A percentile compares a stretch with the other conserved stretches of the same genome.
Evolutionary conservation across 30 jellyfish, hydroid and myxozoan genomes (phyloP).

Genomic region (Cassiopea xamachana): DNA sequence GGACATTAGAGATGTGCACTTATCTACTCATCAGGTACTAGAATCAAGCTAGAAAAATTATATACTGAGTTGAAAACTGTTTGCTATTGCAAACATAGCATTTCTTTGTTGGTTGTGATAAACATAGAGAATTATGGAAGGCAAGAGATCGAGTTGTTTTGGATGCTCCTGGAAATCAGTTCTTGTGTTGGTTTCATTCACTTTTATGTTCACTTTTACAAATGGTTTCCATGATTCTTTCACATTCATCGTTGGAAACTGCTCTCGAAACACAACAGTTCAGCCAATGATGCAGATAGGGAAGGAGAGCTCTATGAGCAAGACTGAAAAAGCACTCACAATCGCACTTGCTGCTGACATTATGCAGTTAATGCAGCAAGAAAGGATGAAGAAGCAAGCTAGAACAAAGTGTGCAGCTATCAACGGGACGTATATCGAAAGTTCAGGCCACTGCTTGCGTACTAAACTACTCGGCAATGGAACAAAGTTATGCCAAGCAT

Average conservation of each 20-base stretch:
- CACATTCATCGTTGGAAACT: not conserved
- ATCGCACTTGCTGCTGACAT: constrained; percentile 49
- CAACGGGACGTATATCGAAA: constrained; percentile 30
- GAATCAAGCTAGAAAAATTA: no score
- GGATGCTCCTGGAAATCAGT: no score
- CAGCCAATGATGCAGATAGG: not conserved
- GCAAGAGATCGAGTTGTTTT: no score
- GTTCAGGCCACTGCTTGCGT: constrained; percentile 5
- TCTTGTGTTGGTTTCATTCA: not conserved
- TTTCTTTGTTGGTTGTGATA: no score
- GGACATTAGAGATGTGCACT: no score
- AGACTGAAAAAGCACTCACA: constrained; percentile 1
- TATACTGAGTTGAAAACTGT: no score
- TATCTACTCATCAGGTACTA: no score
- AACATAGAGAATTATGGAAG: no score
- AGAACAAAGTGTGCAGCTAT: constrained; percentile 17
- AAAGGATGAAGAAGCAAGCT: not conserved
- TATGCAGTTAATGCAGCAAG: constrained; percentile 1
- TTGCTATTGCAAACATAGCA: no score
- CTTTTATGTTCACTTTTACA: not conserved
- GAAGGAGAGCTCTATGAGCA: no score
- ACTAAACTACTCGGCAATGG: not conserved
- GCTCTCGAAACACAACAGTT: constrained; percentile 8
- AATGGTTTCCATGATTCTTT: not conserved
- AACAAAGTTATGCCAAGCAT: not conserved